phyloP scores from a whole-genome alignment of 2,888 invertebrate genomes.

The Polyommatus icarus region DNA sequence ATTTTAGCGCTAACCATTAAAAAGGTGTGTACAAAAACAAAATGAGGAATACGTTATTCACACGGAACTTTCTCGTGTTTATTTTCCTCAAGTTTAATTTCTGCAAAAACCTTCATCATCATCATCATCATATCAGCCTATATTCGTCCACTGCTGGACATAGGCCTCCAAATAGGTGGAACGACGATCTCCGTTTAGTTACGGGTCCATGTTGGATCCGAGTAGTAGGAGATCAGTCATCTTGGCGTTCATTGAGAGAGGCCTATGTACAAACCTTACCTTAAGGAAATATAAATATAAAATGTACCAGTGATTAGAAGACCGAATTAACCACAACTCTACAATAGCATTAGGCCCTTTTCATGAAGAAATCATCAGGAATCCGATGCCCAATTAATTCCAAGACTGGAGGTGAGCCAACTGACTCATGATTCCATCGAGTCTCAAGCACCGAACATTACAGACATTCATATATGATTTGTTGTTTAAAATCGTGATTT shows the following conservation, averaged over 20 bases:
- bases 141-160: too few species aligned
- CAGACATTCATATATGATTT: conserved; percentile 14
- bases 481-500: conserved; percentile 4
- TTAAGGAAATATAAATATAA: not conserved
- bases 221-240: too few species aligned
- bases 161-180: too few species aligned
- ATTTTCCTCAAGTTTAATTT: not conserved
- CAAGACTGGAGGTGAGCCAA: conserved; percentile 7
- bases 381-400: not conserved
- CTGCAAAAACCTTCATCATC: not conserved
- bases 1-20: too few species aligned
- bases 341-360: not conserved
- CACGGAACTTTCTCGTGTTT: not conserved
- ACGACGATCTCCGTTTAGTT: too few species aligned
- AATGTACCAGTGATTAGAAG: not conserved
- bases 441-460: conserved; percentile 7
- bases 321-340: not conserved
- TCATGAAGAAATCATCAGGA: not conserved
- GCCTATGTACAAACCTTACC: not conserved
- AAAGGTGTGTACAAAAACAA: too few species aligned
- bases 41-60: too few species aligned
- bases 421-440: not conserved
- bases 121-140: too few species aligned
- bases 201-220: too few species aligned
- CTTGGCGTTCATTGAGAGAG: too few species aligned